These are phyloP conservation scores for Ruditapes philippinarum DNA, from an alignment of 1,140 invertebrate genomes.

Conservation along the genomic window DNA sequence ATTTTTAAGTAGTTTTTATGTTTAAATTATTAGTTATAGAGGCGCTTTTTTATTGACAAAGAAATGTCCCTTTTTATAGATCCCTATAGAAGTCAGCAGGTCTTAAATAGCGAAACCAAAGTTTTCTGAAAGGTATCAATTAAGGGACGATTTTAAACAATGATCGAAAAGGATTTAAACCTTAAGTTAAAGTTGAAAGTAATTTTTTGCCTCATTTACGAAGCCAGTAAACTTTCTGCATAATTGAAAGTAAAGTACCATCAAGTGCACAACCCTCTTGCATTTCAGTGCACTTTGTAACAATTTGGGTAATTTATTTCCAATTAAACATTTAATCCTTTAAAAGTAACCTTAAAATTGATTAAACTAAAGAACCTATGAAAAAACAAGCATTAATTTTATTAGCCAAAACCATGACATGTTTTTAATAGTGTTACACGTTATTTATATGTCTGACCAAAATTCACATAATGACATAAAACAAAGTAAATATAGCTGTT, in stretches of 20 bases:
- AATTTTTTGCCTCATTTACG: not conserved
- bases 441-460: no score
- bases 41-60: not conserved
- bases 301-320: no score
- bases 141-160: not conserved
- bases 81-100: not conserved
- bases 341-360: no score
- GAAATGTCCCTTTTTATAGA: not conserved
- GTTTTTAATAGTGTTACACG: no score
- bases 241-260: not conserved
- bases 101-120: no score
- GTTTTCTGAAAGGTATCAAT: slow-evolving; percentile 5
- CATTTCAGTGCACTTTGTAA: no score
- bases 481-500: no score
- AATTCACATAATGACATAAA: no score
- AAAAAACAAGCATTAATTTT: no score
- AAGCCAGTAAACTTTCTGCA: not conserved
- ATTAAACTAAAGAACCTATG: no score
- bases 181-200: not conserved
- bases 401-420: no score
- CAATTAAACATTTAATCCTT: no score
- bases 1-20: not conserved
- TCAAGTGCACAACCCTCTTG: not conserved
- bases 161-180: not conserved
- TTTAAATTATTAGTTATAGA: not conserved